These are phyloP conservation scores for Hippasteria phrygiana DNA, from an alignment of 53 echinoderm and acorn worm genomes.

Conservation along the genomic window DNA sequence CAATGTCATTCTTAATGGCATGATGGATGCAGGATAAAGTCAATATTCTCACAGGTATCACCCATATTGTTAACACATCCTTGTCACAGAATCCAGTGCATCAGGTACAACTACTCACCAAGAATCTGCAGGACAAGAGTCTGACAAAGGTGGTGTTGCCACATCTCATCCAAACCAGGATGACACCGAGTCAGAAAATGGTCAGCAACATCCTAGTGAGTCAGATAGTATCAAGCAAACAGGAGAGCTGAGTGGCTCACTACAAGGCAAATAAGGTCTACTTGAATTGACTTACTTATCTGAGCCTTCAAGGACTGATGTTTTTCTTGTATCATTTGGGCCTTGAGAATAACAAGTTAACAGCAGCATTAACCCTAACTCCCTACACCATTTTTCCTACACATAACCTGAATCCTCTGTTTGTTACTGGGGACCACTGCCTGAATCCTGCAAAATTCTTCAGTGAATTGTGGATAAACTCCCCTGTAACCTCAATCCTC, in stretches of 20 bases:
- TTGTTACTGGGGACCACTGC: no score
- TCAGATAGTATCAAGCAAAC: not conserved
- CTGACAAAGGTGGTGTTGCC: not conserved
- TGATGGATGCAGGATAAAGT: not conserved
- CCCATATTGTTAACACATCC: not conserved
- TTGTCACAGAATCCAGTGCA: conserved; percentile 7
- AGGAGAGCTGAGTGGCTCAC: not conserved
- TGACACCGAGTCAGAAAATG: not conserved
- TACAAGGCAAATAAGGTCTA: no score
- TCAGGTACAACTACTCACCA: conserved; percentile 14
- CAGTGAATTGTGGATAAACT: no score
- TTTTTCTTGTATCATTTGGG: no score
- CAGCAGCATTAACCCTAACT: no score
- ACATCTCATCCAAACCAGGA: not conserved
- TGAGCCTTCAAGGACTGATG: no score
- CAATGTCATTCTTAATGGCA: not conserved
- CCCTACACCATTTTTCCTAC: no score
- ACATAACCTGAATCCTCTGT: no score
- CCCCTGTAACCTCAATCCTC: no score
- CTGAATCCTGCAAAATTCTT: no score
- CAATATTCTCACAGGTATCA: not conserved
- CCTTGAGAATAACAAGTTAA: no score
- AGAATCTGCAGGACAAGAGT: not conserved
- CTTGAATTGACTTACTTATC: no score
- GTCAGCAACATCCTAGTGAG: not conserved